A percentile compares a stretch with the other conserved stretches of the same genome.
phyloP scores from a whole-genome alignment of 1,140 invertebrate species.

The Drosophila miranda region DNA sequence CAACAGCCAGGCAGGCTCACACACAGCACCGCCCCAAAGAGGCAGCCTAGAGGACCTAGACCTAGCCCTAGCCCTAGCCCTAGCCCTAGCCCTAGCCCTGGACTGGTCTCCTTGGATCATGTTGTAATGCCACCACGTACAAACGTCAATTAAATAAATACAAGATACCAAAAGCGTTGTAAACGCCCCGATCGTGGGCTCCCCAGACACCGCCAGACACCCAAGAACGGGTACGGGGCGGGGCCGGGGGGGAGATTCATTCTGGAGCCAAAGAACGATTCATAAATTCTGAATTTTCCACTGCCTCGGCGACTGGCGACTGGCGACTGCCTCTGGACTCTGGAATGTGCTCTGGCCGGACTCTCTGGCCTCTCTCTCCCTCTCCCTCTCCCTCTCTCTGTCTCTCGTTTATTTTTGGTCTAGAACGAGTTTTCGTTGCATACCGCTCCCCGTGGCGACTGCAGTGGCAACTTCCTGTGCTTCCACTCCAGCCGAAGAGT shows the following conservation, averaged over 20 bases:
- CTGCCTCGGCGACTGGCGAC: too few relatives aligned
- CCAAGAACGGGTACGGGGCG: conserved; percentile 6
- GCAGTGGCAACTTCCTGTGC: conserved; percentile 78
- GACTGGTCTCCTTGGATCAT: conserved; percentile 42
- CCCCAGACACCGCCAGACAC: conserved; percentile 33
- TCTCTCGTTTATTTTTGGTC: conserved; percentile 51
- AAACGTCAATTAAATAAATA: conserved; percentile 80
- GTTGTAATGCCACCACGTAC: conserved; percentile 79
- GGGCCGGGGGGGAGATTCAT: conserved; percentile 43
- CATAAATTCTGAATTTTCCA: conserved; percentile 47
- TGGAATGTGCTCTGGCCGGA: conserved; percentile 63
- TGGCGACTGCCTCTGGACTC: neutral
- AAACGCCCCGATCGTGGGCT: conserved; percentile 60
- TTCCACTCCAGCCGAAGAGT: conserved; percentile 48
- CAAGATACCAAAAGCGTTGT: conserved; percentile 79
- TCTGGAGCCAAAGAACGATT: conserved; percentile 65
- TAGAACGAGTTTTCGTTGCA: conserved; percentile 53
- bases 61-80: too few relatives aligned
- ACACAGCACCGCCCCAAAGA: conserved; percentile 62
- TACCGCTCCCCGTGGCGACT: conserved; percentile 48
- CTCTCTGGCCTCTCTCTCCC: too few relatives aligned
- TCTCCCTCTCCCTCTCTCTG: neutral
- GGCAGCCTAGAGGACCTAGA: neutral
- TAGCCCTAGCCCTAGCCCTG: too few relatives aligned
- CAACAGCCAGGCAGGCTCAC: conserved; percentile 57